Conservation (phyloP, 2,797 vertebrate genomes). For the Trachops cirrhosus region DNA sequence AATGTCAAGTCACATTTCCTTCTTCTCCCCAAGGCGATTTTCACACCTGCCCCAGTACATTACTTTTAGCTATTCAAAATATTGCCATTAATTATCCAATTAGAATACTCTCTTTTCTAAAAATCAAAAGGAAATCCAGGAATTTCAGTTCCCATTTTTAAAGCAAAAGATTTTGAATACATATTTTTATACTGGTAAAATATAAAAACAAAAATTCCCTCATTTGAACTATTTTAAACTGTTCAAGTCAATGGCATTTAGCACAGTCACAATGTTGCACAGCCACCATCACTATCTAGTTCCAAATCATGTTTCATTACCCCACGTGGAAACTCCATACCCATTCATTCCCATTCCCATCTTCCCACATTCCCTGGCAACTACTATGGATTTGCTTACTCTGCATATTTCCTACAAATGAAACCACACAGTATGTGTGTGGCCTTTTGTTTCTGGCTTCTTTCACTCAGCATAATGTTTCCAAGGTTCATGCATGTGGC, state of each 20-base stretch:
- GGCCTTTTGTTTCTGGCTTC: neutral
- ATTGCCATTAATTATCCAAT: neutral
- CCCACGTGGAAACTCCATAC: neutral
- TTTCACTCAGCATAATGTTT: neutral
- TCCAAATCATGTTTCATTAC: neutral
- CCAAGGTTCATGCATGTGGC: neutral
- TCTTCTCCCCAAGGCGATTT: neutral
- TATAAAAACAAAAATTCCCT: neutral
- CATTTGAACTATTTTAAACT: neutral
- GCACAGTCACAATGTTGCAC: neutral
- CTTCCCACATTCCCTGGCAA: neutral
- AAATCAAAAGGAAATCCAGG: neutral
- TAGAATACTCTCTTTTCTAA: neutral
- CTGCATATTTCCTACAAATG: neutral
- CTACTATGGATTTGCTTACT: neutral
- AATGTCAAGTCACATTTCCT: neutral
- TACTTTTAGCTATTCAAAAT: neutral
- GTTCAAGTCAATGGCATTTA: neutral
- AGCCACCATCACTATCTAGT: neutral
- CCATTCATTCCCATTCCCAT: neutral
- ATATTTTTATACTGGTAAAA: neutral
- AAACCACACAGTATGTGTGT: neutral
- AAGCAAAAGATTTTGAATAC: neutral
- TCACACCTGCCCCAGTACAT: neutral
- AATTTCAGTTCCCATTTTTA: neutral